These are phyloP conservation scores for Scaptodrosophila lebanonensis DNA, from an alignment of 1,140 invertebrate species.

Conservation along the genomic window DNA sequence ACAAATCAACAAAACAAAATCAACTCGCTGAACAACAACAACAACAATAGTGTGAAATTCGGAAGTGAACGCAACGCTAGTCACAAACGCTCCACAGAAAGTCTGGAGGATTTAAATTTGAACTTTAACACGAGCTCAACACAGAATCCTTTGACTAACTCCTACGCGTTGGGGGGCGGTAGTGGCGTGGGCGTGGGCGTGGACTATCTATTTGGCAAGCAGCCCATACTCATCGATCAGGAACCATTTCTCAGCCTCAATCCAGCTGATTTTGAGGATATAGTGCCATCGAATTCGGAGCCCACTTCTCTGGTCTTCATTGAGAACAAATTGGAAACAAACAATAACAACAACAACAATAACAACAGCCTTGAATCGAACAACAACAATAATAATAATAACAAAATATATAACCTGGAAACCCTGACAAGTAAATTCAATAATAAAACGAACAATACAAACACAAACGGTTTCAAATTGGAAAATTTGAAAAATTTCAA, in stretches of 20 bases:
- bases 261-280: slow-evolving; percentile 74
- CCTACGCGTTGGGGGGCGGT: slow-evolving; percentile 61
- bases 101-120: slow-evolving; percentile 73
- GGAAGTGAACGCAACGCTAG: slow-evolving; percentile 42
- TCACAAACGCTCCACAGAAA: slow-evolving; percentile 58
- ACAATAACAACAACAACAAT: slow-evolving; percentile 60
- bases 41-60: slow-evolving; percentile 45
- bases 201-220: slow-evolving; percentile 51
- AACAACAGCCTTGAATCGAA: slow-evolving; percentile 36
- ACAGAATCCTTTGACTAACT: slow-evolving; percentile 59
- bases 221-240: slow-evolving; percentile 73
- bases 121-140: slow-evolving; percentile 65
- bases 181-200: slow-evolving; percentile 14
- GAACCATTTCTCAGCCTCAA: slow-evolving; percentile 75
- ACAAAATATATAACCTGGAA: slow-evolving; percentile 65
- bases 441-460: slow-evolving; percentile 74
- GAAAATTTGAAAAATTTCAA: slow-evolving; percentile 76
- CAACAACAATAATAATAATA: slow-evolving; percentile 44
- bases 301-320: slow-evolving; percentile 68
- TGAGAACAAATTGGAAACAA: slow-evolving; percentile 65
- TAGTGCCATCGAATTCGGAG: slow-evolving; percentile 73
- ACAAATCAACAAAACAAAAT: slow-evolving; percentile 32
- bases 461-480: slow-evolving; percentile 75
- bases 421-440: slow-evolving; percentile 69
- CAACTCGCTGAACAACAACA: slow-evolving; percentile 45